Conservation (phyloP, 2,888 invertebrate species). For the Meghimatium bilineatum region DNA sequence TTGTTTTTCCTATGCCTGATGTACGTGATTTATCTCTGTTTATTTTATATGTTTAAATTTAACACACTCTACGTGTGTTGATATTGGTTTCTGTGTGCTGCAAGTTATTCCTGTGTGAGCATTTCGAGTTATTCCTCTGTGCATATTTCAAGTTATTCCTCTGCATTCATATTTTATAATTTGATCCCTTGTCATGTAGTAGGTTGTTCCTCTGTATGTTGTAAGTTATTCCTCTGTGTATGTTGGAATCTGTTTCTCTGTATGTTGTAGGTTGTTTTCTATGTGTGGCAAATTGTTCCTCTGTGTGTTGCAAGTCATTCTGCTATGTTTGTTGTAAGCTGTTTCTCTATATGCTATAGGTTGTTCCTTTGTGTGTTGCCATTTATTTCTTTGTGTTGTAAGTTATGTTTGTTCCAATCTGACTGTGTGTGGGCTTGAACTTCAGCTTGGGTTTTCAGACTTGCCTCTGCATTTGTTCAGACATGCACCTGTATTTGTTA, state of each 20-base stretch:
- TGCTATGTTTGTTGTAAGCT: neutral
- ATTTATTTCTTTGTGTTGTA: neutral
- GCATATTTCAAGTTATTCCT: neutral
- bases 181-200: neutral
- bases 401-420: neutral
- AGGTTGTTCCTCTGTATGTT: neutral
- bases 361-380: neutral
- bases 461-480: too few relatives aligned
- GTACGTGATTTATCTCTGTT: neutral
- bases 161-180: neutral
- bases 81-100: neutral
- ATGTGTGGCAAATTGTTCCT: neutral
- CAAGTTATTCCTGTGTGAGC: neutral
- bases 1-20: neutral
- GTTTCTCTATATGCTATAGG: neutral
- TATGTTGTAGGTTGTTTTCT: neutral
- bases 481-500: too few relatives aligned
- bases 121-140: neutral
- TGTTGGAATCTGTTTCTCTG: neutral
- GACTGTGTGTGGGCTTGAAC: too few relatives aligned
- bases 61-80: neutral
- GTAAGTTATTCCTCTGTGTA: neutral
- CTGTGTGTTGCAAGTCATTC: neutral
- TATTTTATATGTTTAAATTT: neutral
- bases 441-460: too few relatives aligned